phyloP scores from a whole-genome alignment of 1,140 invertebrate genomes.

The Zaprionus africanus region DNA sequence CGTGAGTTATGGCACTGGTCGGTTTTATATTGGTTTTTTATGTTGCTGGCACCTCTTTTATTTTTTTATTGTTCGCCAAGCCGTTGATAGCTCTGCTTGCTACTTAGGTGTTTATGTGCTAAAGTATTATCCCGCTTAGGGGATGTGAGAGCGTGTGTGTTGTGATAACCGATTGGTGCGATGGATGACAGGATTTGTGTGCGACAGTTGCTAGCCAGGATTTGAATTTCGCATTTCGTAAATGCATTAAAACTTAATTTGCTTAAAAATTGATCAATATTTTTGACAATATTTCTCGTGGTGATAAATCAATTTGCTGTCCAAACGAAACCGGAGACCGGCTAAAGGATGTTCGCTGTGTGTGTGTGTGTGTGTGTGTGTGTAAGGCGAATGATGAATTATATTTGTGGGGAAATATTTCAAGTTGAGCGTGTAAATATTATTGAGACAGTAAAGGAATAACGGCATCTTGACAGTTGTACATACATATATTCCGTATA shows the following conservation, averaged over 20 bases:
- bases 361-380: background rate
- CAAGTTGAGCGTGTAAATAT: conserved; percentile 69
- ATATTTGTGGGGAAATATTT: conserved; percentile 71
- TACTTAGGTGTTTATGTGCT: conserved; percentile 74
- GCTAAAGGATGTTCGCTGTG: background rate
- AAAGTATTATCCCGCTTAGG: conserved; percentile 69
- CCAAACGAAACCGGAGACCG: background rate
- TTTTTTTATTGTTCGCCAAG: conserved; percentile 58
- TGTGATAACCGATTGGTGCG: conserved; percentile 38
- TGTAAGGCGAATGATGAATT: conserved; percentile 64
- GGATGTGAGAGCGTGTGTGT: conserved; percentile 50
- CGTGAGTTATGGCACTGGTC: conserved; percentile 53
- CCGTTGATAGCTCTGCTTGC: conserved; percentile 69
- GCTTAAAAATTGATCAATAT: conserved; percentile 64
- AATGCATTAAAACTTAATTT: conserved; percentile 58
- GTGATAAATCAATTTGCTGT: conserved; percentile 74
- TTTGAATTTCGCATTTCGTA: conserved; percentile 21
- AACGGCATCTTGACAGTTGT: conserved; percentile 49
- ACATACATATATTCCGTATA: conserved; percentile 25
- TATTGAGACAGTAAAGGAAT: conserved; percentile 64
- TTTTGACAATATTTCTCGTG: conserved; percentile 50
- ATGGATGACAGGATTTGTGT: conserved; percentile 25
- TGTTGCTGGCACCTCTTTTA: conserved; percentile 46
- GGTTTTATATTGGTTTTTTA: conserved; percentile 69
- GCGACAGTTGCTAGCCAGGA: conserved; percentile 33